A percentile compares a stretch with the other conserved stretches of the same genome.
Evolutionary conservation across 1,140 invertebrate species (phyloP).

Genomic region (Megathymus violae): DNA sequence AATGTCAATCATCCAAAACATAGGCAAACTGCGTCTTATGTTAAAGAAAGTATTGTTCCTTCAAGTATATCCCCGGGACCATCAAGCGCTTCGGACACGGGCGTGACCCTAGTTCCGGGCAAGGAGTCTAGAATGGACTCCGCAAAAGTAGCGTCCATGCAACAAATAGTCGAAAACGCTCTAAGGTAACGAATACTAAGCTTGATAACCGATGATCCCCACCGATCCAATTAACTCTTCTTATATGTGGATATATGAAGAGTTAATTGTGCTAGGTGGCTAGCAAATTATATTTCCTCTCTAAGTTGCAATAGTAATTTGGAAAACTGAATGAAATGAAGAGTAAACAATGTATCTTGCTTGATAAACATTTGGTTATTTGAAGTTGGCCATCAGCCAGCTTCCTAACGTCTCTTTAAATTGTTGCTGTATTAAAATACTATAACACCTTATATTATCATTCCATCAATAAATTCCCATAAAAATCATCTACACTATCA

Average conservation of each 20-base stretch:
- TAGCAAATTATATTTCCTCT: neutral
- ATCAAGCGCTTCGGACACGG: conserved; percentile 57
- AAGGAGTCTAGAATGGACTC: conserved; percentile 76
- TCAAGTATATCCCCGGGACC: conserved; percentile 67
- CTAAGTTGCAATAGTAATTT: conserved; percentile 3
- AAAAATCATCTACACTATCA: neutral
- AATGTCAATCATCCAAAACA: conserved; percentile 84
- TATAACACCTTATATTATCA: neutral
- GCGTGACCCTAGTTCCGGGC: conserved; percentile 47
- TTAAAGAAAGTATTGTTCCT: conserved; percentile 77
- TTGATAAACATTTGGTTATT: conserved; percentile 28
- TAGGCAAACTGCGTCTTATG: conserved; percentile 83
- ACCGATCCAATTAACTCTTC: conserved; percentile 7
- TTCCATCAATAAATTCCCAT: neutral
- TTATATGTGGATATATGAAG: no score
- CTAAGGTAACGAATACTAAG: conserved; percentile 64
- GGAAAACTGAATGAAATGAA: conserved; percentile 6
- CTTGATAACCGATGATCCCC: conserved; percentile 20
- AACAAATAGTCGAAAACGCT: conserved; percentile 80
- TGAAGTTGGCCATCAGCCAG: conserved; percentile 25
- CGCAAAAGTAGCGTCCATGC: conserved; percentile 78
- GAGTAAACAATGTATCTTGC: conserved; percentile 24
- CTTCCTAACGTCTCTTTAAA: conserved; percentile 15
- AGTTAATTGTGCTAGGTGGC: no score
- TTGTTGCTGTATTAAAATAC: conserved; percentile 12